Evolutionary conservation across 2,797 vertebrate species (phyloP), one percentile per base, ranked within the genome.

Genomic region (Dipus sagitta): DNA sequence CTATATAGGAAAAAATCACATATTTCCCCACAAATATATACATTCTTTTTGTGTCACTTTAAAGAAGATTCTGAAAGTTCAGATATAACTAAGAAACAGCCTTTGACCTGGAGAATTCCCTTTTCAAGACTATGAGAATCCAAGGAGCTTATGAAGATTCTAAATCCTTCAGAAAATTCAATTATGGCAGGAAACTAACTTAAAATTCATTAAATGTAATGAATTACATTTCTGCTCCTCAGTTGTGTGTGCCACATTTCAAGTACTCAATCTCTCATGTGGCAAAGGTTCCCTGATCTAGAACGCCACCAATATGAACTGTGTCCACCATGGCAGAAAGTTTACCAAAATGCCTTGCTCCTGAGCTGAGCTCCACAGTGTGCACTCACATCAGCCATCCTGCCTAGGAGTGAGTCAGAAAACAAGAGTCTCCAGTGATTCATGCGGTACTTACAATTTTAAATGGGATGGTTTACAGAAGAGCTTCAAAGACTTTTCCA

Each of bases 1-100:
- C 21, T 68, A 5, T n/a, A 83, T 70, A 2, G 42, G 13, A 47
- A 81, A 32, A 70, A 92, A 71, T 10, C 54, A 76, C 23, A 34
- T 30, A 9, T 11, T 32, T 26, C 10, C 13, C 54, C 28, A 60
- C 42, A 75, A 82, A 60, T 65, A 68, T n/a, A 10, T 28, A 68
- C 2, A 62, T 24, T 47, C n/a, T 75, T 70, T 88, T 9, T 62
- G 15, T 42, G 32, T 52, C 6, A 17, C 4, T 32, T 68, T 32
- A 70, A 92, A 58, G 28, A 52, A 32, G 60, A 87, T 71, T 82
- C 32, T 83, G 17, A 30, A 90, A 79, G 54, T 78, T 82, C 23
- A 76, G 64, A 88, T 18, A 76, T 23, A 64, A 67, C 3, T 71
- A 74, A 52, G 54, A 71, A 54, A 14, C 38, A 65, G 7, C 12